A percentile compares a stretch with the other conserved stretches of the same genome.
These are phyloP conservation scores for Cuniculus paca DNA, from an alignment of 2,797 vertebrate species.

Conservation along the genomic window DNA sequence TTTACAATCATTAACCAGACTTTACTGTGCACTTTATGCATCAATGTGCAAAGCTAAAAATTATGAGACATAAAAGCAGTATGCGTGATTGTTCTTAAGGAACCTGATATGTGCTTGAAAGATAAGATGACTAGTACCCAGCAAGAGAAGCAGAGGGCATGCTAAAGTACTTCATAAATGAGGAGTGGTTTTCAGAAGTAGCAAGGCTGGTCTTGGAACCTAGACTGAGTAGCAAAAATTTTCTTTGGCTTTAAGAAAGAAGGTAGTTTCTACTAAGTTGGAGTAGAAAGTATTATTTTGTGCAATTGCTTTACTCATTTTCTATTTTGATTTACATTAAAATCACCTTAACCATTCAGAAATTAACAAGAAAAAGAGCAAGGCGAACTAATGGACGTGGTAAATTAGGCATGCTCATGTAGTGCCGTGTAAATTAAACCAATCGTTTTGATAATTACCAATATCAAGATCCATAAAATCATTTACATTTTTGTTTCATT, in stretches of 20 bases:
- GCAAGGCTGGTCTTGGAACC: neutral
- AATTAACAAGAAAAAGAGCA: conserved; percentile 8
- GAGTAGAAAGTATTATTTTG: neutral
- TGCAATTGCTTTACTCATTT: neutral
- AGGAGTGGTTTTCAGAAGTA: neutral
- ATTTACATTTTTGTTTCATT: neutral
- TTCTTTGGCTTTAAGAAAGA: neutral
- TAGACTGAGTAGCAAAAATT: neutral
- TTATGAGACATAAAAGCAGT: conserved; percentile 1
- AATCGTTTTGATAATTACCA: neutral
- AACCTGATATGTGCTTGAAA: neutral
- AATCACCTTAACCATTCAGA: neutral
- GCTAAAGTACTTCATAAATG: neutral
- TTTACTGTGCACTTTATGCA: neutral
- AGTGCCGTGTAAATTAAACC: neutral
- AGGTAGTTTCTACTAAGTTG: neutral
- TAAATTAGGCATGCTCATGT: neutral
- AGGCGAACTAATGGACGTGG: neutral
- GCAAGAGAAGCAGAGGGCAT: neutral
- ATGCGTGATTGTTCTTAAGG: neutral
- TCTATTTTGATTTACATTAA: neutral
- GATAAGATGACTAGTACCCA: neutral
- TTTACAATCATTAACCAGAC: neutral
- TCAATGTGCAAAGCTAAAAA: neutral
- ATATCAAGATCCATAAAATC: neutral